Conservation (phyloP, 2,888 invertebrate genomes). For the Oasisia sp. region DNA sequence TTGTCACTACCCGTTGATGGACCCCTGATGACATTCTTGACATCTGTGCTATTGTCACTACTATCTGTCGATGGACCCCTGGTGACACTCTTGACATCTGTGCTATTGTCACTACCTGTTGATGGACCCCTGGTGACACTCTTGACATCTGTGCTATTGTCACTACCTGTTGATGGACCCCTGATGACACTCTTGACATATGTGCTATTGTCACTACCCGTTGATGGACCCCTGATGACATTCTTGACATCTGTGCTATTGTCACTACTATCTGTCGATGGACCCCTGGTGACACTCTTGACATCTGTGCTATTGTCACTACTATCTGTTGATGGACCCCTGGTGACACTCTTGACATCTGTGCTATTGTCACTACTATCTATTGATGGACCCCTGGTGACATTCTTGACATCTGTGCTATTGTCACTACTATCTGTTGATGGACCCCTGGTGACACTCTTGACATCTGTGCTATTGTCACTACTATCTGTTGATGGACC, state of each 20-base stretch:
- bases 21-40: not conserved
- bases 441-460: not conserved
- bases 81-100: too few species aligned
- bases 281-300: not conserved
- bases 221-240: too few species aligned
- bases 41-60: too few species aligned
- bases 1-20: not conserved
- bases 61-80: too few species aligned
- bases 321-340: not conserved
- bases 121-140: too few species aligned
- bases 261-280: too few species aligned
- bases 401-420: not conserved
- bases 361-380: too few species aligned
- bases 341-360: not conserved
- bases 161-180: too few species aligned
- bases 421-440: not conserved
- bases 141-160: too few species aligned
- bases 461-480: too few species aligned
- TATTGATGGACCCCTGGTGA: not conserved
- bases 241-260: too few species aligned
- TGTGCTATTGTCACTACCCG: not conserved
- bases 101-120: too few species aligned
- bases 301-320: not conserved
- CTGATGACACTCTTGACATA: not conserved
- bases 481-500: not conserved